phyloP scores from a whole-genome alignment of 2,113 vertebrate species.

The Silurus asotus region DNA sequence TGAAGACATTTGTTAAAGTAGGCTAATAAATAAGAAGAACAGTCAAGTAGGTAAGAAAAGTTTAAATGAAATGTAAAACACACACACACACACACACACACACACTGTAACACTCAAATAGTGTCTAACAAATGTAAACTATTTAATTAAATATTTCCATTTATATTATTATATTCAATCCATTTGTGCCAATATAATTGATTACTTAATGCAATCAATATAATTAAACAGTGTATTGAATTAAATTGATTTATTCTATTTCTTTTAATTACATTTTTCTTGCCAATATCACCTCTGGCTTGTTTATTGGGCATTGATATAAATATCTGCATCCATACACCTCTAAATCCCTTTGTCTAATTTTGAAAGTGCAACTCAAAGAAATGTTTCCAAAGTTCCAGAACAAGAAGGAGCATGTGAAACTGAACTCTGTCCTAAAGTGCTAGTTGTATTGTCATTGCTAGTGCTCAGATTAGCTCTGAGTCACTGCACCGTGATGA shows the following conservation, averaged over 20 bases:
- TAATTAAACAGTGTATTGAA: neutral
- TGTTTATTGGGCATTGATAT: neutral
- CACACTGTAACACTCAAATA: no score
- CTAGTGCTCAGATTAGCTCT: conserved; percentile 19
- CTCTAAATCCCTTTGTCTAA: neutral
- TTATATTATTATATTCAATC: no score
- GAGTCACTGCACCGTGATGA: neutral
- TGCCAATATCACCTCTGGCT: neutral
- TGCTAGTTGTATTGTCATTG: neutral
- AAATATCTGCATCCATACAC: neutral
- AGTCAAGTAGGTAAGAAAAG: no score
- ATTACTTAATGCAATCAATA: no score
- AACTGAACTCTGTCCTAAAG: neutral
- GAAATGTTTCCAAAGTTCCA: neutral
- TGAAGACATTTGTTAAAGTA: no score
- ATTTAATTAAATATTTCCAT: no score
- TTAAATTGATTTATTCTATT: neutral
- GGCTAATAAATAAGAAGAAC: no score
- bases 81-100: no score
- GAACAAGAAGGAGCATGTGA: neutral
- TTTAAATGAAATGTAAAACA: no score
- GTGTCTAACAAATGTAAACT: no score
- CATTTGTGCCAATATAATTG: no score
- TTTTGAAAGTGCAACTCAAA: neutral
- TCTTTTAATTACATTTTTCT: neutral